Conservation (phyloP, 2,113 vertebrate species). For the Nanger granti region DNA sequence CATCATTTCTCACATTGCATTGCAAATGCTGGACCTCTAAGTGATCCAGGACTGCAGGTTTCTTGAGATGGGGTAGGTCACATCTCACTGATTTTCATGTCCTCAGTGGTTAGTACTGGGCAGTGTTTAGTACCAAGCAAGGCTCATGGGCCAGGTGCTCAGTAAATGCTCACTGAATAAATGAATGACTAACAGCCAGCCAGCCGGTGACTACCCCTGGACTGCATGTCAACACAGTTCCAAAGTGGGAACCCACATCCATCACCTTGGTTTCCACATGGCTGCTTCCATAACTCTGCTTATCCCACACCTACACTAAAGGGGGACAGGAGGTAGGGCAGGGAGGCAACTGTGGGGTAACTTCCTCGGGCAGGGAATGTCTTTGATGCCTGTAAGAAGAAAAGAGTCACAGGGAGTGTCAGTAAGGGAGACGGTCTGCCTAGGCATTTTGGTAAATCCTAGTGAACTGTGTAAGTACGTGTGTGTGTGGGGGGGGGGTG, state of each 20-base stretch:
- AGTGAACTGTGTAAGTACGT: background rate
- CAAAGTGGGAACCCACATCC: background rate
- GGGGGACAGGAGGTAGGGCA: background rate
- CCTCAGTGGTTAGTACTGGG: background rate
- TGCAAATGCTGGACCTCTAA: background rate
- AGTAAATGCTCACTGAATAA: background rate
- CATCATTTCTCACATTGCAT: background rate
- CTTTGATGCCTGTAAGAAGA: background rate
- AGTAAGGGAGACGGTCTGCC: background rate
- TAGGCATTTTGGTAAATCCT: background rate
- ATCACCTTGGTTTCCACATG: background rate
- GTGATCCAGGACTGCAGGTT: background rate
- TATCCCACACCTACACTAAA: accelerated
- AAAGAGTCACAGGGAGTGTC: background rate
- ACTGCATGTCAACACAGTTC: background rate
- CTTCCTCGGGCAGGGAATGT: background rate
- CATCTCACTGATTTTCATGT: background rate
- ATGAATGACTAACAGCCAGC: background rate
- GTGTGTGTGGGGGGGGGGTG: background rate
- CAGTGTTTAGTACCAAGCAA: background rate
- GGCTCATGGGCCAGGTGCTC: background rate
- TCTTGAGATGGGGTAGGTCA: background rate
- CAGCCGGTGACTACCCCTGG: background rate
- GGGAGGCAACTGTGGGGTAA: accelerated
- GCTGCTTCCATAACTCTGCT: background rate